phyloP scores from a whole-genome alignment of 1,140 invertebrate genomes.

The Himalopsyche phryganea region DNA sequence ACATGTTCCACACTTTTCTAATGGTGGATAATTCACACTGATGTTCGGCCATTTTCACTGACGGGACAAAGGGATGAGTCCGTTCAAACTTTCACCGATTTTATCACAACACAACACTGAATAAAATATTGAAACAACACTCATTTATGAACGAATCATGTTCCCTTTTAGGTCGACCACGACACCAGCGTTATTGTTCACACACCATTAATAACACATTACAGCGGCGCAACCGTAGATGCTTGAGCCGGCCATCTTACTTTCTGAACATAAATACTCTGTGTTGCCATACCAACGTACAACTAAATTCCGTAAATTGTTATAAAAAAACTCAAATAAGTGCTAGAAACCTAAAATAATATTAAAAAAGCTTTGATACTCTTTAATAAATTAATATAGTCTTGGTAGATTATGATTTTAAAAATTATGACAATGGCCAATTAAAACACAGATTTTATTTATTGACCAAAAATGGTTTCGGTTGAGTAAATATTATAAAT shows the following conservation, averaged over 20 bases:
- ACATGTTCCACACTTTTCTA: constrained; percentile 24
- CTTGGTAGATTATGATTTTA: too few relatives aligned
- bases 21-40: constrained; percentile 18
- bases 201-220: constrained; percentile 19
- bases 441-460: too few relatives aligned
- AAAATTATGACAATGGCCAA: too few relatives aligned
- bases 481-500: too few relatives aligned
- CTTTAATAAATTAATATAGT: too few relatives aligned
- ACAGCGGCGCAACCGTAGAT: constrained; percentile 13
- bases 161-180: constrained; percentile 11
- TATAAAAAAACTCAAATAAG: too few relatives aligned
- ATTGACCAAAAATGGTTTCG: too few relatives aligned
- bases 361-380: too few relatives aligned
- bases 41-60: constrained; percentile 27
- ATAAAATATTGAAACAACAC: constrained; percentile 11
- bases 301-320: too few relatives aligned
- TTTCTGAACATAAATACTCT: constrained; percentile 28
- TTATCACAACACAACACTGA: constrained; percentile 18
- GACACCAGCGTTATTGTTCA: constrained; percentile 11
- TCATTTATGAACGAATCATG: constrained; percentile 6
- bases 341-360: too few relatives aligned
- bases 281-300: constrained; percentile 5
- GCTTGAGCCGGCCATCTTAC: constrained; percentile 24
- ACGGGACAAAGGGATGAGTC: constrained; percentile 25
- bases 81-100: constrained; percentile 17